A percentile compares a stretch with the other conserved stretches of the same genome.
These are phyloP conservation scores for Saxicola maurus DNA, from an alignment of 2,797 vertebrate genomes.

Conservation along the genomic window DNA sequence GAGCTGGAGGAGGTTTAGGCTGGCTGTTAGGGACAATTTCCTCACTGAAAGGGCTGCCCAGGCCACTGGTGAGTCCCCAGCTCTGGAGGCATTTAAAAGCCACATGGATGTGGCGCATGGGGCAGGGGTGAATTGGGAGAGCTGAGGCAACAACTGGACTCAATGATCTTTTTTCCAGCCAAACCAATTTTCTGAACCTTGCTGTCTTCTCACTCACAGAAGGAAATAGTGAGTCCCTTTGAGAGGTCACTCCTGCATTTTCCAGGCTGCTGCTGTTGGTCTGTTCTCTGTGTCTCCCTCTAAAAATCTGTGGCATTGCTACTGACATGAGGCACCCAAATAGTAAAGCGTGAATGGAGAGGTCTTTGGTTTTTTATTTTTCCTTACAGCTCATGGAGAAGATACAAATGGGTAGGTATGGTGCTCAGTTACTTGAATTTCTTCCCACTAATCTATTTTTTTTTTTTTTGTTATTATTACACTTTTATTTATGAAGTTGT, in stretches of 20 bases:
- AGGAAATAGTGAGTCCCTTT: rapidly evolving
- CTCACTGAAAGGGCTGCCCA: background rate
- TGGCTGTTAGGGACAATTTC: background rate
- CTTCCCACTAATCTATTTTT: background rate
- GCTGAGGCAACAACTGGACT: background rate
- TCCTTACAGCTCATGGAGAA: background rate
- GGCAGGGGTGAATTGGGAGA: background rate
- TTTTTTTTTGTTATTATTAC: background rate
- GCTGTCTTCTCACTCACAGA: background rate
- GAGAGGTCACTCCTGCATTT: background rate
- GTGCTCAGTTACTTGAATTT: background rate
- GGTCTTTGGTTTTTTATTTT: background rate
- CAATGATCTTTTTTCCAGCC: background rate
- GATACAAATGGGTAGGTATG: background rate
- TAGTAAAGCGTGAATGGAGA: background rate
- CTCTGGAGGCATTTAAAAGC: background rate
- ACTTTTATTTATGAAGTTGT: background rate
- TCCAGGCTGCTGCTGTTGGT: background rate
- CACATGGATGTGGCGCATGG: rapidly evolving
- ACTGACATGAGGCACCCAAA: background rate
- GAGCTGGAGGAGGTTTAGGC: background rate
- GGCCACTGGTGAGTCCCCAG: background rate
- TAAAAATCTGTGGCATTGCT: background rate
- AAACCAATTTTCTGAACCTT: background rate
- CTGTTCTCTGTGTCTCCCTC: background rate